Conservation (phyloP, 2,888 invertebrate species). For the Chymomyza caudatula region DNA sequence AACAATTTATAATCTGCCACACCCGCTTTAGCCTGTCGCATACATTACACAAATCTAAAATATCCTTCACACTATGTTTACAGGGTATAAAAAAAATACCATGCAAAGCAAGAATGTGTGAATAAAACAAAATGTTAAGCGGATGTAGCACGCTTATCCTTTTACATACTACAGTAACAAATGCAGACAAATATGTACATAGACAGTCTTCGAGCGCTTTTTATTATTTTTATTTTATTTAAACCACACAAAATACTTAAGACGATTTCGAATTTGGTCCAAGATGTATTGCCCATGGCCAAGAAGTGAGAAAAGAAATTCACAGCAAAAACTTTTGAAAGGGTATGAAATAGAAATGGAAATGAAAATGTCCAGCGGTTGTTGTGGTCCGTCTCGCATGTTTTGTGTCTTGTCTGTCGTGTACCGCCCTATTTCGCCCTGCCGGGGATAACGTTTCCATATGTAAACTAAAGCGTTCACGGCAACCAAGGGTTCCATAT, state of each 20-base stretch:
- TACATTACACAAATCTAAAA: no score
- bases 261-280: constrained; percentile 70
- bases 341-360: constrained; percentile 34
- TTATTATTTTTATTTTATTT: constrained; percentile 71
- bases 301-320: constrained; percentile 63
- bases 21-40: no score
- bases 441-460: constrained; percentile 22
- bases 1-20: no score
- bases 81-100: not conserved
- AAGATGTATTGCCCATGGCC: constrained; percentile 68
- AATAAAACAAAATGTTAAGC: constrained; percentile 57
- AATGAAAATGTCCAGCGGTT: constrained; percentile 66
- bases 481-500: constrained; percentile 32
- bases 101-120: constrained; percentile 50
- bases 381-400: constrained; percentile 37
- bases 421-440: not conserved
- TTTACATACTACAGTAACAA: constrained; percentile 31
- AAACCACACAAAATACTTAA: constrained; percentile 72
- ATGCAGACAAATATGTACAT: constrained; percentile 24
- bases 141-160: constrained; percentile 67
- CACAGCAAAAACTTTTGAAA: constrained; percentile 34
- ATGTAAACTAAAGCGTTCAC: constrained; percentile 54
- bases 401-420: not conserved
- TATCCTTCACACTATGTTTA: no score
- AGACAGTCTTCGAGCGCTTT: constrained; percentile 30